Conservation (phyloP, 2,888 invertebrate species). For the Papilio protenor region DNA sequence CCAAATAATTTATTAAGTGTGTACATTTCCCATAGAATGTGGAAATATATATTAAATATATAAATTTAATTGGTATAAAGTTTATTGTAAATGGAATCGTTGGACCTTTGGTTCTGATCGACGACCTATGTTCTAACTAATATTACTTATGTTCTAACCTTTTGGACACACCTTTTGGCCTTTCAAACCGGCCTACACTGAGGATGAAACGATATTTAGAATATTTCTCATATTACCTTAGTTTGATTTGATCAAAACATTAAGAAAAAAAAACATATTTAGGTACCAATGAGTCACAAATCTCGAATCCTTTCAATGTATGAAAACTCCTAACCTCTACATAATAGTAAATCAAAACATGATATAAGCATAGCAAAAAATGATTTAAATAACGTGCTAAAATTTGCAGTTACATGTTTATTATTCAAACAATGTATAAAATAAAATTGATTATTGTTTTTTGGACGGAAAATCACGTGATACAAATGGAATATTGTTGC, state of each 20-base stretch:
- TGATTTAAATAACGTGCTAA: slow-evolving; percentile 20
- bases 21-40: no score
- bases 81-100: neutral
- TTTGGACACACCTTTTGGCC: slow-evolving; percentile 37
- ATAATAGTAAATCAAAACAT: neutral
- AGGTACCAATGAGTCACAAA: no score
- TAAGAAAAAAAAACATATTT: no score
- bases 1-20: no score
- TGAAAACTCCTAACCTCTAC: no score
- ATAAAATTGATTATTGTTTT: neutral
- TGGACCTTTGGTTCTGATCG: slow-evolving; percentile 22
- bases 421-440: slow-evolving; percentile 14
- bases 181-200: slow-evolving; percentile 33
- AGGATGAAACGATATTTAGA: slow-evolving; percentile 16
- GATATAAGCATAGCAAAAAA: slow-evolving; percentile 1
- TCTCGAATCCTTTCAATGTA: no score
- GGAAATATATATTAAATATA: no score
- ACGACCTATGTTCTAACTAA: neutral
- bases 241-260: no score
- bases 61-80: no score
- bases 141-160: slow-evolving; percentile 29
- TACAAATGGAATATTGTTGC: slow-evolving; percentile 1
- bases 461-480: neutral
- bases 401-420: slow-evolving; percentile 32
- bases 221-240: neutral